Evolutionary conservation across 2,797 vertebrate species (phyloP), one percentile per base, ranked within the genome.

Genomic region (Danionella dracula): DNA sequence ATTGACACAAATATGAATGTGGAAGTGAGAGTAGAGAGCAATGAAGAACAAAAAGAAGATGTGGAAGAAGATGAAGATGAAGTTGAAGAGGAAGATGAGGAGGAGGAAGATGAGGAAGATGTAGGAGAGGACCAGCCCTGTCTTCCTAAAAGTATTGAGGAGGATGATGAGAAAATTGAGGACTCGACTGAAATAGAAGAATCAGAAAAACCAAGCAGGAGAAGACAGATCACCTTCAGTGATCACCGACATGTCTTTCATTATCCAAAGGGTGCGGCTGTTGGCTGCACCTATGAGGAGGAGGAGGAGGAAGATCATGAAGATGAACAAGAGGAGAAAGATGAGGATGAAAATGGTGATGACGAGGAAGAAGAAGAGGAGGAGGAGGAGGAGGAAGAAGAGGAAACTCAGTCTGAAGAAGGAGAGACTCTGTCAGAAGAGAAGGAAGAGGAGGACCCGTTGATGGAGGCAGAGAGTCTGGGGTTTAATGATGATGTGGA

Each of bases 391-490:
- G 69, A 77, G 1, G 54, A 60, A 6, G 62, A 63, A 0, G 83
- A 79, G 1, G 79, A 76, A 1, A 85, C 84, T 21, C 78, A 83
- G 0, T 80, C 78, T 0, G 87, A 89, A 49, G 8, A 54, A 44
- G 29, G 88, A 81, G 4, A 80, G n/a, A n/a, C n/a, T 0, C 80
- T 62, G 1, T 50, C 49, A 1, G 66, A 70, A 0, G 83, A 79
- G 1, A 80, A 76, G 0, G 89, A 91, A 60, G 87, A 92, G 1
- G 91, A 93, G 0, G 92, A 97, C 66, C 94, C 94, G 1, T 86
- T 92, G 63, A 81, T 94, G 50, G 78, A 93, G 77, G 94, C 94
- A 0, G 94, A 97, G 81, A 94, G 93, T 0, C 79, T 89, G 63
- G 87, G 74, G 13, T 93, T 96, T 78, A 72, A 76, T 34, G 78